phyloP scores from a whole-genome alignment of 2,113 vertebrate species.

The Hyaena hyaena region DNA sequence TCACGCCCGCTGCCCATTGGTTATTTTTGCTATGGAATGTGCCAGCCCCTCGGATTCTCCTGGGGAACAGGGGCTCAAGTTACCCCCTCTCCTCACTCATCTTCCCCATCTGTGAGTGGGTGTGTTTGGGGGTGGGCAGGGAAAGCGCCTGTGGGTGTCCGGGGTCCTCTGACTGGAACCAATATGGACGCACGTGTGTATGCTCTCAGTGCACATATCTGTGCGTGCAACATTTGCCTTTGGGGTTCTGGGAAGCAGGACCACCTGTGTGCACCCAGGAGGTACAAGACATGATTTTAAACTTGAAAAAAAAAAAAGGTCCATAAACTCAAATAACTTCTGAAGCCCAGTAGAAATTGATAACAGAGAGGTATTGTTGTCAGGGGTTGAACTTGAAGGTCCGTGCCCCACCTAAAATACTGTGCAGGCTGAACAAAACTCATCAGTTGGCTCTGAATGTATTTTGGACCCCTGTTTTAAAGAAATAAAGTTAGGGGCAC shows the following conservation, averaged over 20 bases:
- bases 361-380: background rate
- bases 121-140: slow-evolving; percentile 55
- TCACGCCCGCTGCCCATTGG: slow-evolving; percentile 83
- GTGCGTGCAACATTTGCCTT: background rate
- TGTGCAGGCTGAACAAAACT: background rate
- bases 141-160: background rate
- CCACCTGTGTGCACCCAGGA: background rate
- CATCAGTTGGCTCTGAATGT: background rate
- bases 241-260: background rate
- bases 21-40: slow-evolving; percentile 90
- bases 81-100: slow-evolving; percentile 79
- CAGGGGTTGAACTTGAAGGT: background rate
- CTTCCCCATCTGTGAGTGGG: slow-evolving; percentile 64
- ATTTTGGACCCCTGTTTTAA: background rate
- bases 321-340: background rate
- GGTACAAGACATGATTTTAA: background rate
- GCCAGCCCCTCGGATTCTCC: slow-evolving; percentile 86
- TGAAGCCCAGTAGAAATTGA: background rate
- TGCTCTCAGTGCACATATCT: background rate
- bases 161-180: background rate
- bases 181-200: background rate
- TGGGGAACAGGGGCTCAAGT: slow-evolving; percentile 83
- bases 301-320: background rate
- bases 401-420: background rate
- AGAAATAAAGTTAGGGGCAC: background rate